Percentiles rank a stretch among this genome's conserved stretches.
Conservation (phyloP, 2,113 vertebrate genomes). For the Bolborhynchus lineola region DNA sequence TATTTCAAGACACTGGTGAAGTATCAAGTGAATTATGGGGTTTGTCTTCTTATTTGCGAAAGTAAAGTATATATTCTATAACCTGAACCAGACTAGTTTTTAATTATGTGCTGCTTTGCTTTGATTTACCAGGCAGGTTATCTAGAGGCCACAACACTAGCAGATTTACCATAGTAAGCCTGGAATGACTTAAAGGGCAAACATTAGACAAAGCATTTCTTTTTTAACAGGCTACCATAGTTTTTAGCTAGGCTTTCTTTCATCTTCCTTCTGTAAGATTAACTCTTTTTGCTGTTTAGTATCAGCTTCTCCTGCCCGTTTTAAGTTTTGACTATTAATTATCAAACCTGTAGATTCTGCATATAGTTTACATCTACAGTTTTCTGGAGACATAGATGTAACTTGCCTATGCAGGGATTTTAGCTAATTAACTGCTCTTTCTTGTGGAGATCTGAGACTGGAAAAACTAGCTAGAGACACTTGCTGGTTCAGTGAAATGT, state of each 20-base stretch:
- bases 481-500: neutral
- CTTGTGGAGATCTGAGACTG: neutral
- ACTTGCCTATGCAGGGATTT: neutral
- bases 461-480: neutral
- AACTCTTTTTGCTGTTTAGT: neutral
- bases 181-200: conserved; percentile 30
- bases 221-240: neutral
- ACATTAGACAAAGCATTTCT: neutral
- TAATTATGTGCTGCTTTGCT: conserved; percentile 13
- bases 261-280: neutral
- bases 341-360: neutral
- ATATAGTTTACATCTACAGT: neutral
- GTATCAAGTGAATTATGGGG: conserved; percentile 29
- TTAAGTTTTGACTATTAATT: neutral
- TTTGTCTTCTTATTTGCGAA: conserved; percentile 40
- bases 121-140: conserved; percentile 50
- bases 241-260: neutral
- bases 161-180: neutral
- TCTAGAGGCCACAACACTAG: conserved; percentile 24
- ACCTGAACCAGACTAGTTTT: conserved; percentile 30
- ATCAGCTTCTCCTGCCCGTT: neutral
- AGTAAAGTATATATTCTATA: conserved; percentile 23
- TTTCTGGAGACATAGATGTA: neutral
- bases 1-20: conserved; percentile 36
- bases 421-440: neutral